Percentiles rank a stretch among this genome's conserved stretches.
phyloP scores from a whole-genome alignment of 2,113 vertebrate species.

The Ginglymostoma cirratum region DNA sequence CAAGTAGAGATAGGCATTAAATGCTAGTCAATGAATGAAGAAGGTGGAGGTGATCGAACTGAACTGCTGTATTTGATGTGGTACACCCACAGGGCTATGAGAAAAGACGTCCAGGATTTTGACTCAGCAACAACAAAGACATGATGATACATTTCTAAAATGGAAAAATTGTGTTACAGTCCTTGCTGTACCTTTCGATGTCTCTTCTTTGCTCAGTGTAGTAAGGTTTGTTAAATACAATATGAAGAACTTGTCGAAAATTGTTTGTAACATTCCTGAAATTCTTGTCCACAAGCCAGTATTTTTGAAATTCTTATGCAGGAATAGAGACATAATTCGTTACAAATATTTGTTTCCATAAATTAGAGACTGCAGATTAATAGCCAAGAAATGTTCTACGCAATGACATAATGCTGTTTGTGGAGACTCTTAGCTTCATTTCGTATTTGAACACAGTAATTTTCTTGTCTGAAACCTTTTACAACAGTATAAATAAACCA shows the following conservation, averaged over 20 bases:
- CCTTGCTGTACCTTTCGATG: not conserved
- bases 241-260: not conserved
- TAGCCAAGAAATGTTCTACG: not conserved
- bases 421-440: not conserved
- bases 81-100: too few relatives aligned
- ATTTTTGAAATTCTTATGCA: constrained; percentile 10
- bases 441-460: not conserved
- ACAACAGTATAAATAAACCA: not conserved
- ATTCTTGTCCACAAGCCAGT: not conserved
- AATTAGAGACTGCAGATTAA: not conserved
- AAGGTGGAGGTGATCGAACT: too few relatives aligned
- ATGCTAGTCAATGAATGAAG: too few relatives aligned
- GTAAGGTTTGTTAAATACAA: not conserved
- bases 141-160: not conserved
- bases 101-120: too few relatives aligned
- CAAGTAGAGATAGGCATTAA: too few relatives aligned
- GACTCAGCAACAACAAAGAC: too few relatives aligned
- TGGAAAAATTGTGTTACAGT: not conserved
- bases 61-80: too few relatives aligned
- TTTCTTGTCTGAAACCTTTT: not conserved
- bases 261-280: not conserved
- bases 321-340: not conserved
- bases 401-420: not conserved
- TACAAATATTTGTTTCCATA: not conserved
- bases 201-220: not conserved